Evolutionary conservation across 2,113 vertebrate genomes (phyloP).

Genomic region (Bungarus multicinctus): DNA sequence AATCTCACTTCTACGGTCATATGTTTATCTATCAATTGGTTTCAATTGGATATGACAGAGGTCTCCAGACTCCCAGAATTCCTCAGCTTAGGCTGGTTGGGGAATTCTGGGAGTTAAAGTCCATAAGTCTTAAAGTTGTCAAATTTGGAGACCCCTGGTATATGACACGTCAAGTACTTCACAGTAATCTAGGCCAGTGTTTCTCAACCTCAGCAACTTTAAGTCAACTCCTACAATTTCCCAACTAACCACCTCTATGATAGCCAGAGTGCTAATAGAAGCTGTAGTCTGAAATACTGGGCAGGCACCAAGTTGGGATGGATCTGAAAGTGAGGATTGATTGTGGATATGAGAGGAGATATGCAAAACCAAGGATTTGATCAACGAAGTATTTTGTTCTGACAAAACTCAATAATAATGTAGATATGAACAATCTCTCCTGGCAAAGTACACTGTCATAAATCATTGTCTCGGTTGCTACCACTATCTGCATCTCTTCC

Average conservation of each 20-base stretch:
- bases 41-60: too few species aligned
- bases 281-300: neutral
- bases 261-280: neutral
- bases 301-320: neutral
- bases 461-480: neutral
- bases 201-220: neutral
- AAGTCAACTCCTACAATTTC: neutral
- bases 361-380: neutral
- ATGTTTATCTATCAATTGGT: too few species aligned
- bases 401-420: neutral
- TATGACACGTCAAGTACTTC: neutral
- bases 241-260: neutral
- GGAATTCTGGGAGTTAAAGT: too few species aligned
- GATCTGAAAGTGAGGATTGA: too few species aligned
- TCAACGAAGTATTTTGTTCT: neutral
- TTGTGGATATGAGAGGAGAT: neutral
- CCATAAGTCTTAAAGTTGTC: too few species aligned
- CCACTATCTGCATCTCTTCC: neutral
- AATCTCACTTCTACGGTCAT: neutral
- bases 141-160: neutral
- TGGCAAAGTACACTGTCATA: neutral
- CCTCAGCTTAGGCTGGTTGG: too few species aligned
- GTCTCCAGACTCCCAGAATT: too few species aligned
- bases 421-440: neutral
- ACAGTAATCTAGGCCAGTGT: neutral